Conservation (phyloP, 1,140 invertebrate species). For the Apis dorsata region DNA sequence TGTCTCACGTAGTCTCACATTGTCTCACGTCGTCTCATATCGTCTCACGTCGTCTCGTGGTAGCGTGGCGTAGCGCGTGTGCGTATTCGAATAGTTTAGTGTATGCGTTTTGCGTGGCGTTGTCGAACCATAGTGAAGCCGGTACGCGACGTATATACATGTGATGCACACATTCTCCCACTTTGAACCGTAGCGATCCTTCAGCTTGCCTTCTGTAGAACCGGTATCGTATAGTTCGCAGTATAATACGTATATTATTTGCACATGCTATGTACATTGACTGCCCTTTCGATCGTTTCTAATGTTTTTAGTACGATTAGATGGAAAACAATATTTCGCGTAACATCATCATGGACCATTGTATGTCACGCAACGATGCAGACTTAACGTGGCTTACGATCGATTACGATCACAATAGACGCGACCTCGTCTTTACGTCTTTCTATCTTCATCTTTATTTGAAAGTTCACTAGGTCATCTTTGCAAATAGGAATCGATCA, state of each 20-base stretch:
- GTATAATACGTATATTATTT: background rate
- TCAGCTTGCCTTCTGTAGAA: background rate
- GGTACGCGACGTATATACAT: constrained; percentile 17
- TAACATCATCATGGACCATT: background rate
- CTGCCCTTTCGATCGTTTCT: background rate
- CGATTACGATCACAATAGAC: constrained; percentile 21
- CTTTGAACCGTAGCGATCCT: constrained; percentile 2
- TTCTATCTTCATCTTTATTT: constrained; percentile 15
- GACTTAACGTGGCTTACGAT: background rate
- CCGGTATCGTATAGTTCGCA: constrained; percentile 8
- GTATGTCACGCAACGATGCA: background rate
- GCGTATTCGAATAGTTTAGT: background rate
- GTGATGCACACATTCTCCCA: background rate
- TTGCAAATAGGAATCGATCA: background rate
- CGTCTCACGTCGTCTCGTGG: background rate
- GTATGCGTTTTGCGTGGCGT: background rate
- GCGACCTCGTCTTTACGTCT: constrained; percentile 7
- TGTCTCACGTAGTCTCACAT: background rate
- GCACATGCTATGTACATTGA: background rate
- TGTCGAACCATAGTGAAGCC: constrained; percentile 21
- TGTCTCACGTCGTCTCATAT: background rate
- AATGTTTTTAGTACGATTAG: background rate
- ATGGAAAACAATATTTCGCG: background rate
- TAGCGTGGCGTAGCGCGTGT: background rate
- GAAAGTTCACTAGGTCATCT: constrained; percentile 15